These are phyloP conservation scores for Brachyistius frenatus DNA, from an alignment of 2,113 vertebrate genomes.

Conservation along the genomic window DNA sequence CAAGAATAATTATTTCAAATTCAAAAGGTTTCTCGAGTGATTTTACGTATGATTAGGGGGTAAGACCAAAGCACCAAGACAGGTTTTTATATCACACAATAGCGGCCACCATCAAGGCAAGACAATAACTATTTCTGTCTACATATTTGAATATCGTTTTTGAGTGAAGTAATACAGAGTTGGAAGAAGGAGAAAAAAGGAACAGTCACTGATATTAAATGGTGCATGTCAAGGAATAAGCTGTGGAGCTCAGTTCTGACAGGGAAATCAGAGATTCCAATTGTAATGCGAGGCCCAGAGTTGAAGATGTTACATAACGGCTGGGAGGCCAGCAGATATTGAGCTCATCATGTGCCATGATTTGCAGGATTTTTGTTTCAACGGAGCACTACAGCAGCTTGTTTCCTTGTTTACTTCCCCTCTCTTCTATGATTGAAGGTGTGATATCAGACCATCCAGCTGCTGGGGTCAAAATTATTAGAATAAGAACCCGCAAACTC, in stretches of 20 bases:
- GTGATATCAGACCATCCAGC: slow-evolving; percentile 28
- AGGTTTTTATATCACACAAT: slow-evolving; percentile 45
- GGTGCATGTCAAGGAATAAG: slow-evolving; percentile 23
- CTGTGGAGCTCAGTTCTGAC: slow-evolving; percentile 14
- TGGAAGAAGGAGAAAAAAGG: slow-evolving; percentile 11
- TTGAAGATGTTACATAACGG: slow-evolving; percentile 42
- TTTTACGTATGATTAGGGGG: slow-evolving; percentile 63
- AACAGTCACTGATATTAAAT: slow-evolving; percentile 34
- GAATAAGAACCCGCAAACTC: slow-evolving; percentile 37
- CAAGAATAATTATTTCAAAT: slow-evolving; percentile 54
- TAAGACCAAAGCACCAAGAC: slow-evolving; percentile 28
- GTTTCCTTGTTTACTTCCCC: slow-evolving; percentile 44
- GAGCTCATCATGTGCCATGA: slow-evolving; percentile 4
- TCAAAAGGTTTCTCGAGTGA: slow-evolving; percentile 51
- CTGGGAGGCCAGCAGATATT: slow-evolving; percentile 24
- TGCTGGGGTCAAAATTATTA: slow-evolving; percentile 35
- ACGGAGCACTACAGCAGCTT: slow-evolving; percentile 37
- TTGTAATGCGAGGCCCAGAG: slow-evolving; percentile 19
- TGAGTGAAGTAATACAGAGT: slow-evolving; percentile 32
- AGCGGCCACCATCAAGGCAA: slow-evolving; percentile 26
- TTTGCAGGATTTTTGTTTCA: slow-evolving; percentile 45
- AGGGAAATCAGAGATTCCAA: not conserved
- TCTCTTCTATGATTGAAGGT: slow-evolving; percentile 38
- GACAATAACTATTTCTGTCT: slow-evolving; percentile 14
- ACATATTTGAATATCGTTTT: slow-evolving; percentile 22